phyloP scores from a whole-genome alignment of 2,888 invertebrate species.

The Crematogaster levior region DNA sequence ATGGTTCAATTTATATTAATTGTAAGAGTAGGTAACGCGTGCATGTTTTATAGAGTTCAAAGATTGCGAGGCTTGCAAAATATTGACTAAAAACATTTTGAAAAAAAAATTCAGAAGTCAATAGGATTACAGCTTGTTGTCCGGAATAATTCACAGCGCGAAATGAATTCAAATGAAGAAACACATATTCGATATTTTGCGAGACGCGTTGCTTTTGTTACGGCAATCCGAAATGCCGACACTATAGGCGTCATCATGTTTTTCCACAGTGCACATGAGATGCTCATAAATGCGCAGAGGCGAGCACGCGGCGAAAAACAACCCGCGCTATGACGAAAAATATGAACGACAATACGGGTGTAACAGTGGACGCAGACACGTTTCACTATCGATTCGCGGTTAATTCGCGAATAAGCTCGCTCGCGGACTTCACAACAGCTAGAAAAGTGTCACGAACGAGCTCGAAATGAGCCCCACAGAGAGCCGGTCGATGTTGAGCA shows the following conservation, averaged over 20 bases:
- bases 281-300: conserved; percentile 46
- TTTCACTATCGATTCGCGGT: conserved; percentile 49
- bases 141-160: conserved; percentile 35
- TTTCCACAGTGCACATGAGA: conserved; percentile 35
- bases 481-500: conserved; percentile 7
- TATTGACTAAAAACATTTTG: conserved; percentile 8
- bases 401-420: conserved; percentile 55
- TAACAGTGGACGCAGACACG: not conserved
- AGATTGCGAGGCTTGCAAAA: not conserved
- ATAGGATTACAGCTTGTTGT: conserved; percentile 14
- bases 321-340: conserved; percentile 46
- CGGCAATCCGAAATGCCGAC: conserved; percentile 9
- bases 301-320: conserved; percentile 49
- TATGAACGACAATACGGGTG: conserved; percentile 10
- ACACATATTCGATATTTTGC: conserved; percentile 30
- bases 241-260: conserved; percentile 36
- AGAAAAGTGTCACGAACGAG: conserved; percentile 44
- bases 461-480: conserved; percentile 8
- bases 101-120: conserved; percentile 27
- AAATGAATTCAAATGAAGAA: conserved; percentile 20
- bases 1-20: not conserved
- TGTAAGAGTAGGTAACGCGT: not conserved
- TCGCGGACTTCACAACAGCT: conserved; percentile 29
- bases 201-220: conserved; percentile 29
- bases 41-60: not conserved